Evolutionary conservation across 1,140 invertebrate species (phyloP), one percentile per base, ranked within the genome.

Genomic region (Drosophila fuyamai): DNA sequence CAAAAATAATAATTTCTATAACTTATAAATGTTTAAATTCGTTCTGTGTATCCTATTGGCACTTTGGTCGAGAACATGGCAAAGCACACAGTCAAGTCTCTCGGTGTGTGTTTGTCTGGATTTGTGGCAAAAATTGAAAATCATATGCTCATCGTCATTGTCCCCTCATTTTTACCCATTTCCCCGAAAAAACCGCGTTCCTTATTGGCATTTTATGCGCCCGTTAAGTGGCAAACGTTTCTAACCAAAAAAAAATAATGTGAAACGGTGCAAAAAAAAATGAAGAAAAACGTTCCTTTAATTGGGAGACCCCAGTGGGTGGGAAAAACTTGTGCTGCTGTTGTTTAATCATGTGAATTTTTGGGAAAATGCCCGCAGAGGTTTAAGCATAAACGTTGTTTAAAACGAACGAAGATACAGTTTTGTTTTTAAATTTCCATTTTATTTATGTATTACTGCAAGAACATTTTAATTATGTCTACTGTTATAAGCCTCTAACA

Each of bases 81-180:
- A 6, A 44, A 47, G 61, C 10, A 14, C 27, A 60, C 14, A 61
- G 36, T 70, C 70, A 71, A 51, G 71, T 16, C 59, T 32, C 0
- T 32, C 29, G 63, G 56, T 65, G 61, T 55, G 51, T 46, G 43
- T 46, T 61, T 67, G 48, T 57, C 57, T 68, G 79, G 79, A 82
- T 86, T 86, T 81, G 75, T 86, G 68, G 83, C 83, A 66, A 79
- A 86, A 86, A 86, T 86, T 86, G 75, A 81, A 82, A 86, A 86
- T 86, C 82, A 86, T 86, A 86, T 86, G 82, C 82, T 78, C 56
- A 68, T 59, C 54, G 56, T 65, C 53, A 75, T 46, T 35, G 47
- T 68, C 58, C 46, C 61, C 41, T 10, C 48, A 35, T 51, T 51
- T 48, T 9, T 14, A 44, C 48, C 29, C 8, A 36, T 63, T 46